Evolutionary conservation across 2,888 invertebrate species (phyloP), one percentile per base, ranked within the genome.

Genomic region (Clunio marinus): DNA sequence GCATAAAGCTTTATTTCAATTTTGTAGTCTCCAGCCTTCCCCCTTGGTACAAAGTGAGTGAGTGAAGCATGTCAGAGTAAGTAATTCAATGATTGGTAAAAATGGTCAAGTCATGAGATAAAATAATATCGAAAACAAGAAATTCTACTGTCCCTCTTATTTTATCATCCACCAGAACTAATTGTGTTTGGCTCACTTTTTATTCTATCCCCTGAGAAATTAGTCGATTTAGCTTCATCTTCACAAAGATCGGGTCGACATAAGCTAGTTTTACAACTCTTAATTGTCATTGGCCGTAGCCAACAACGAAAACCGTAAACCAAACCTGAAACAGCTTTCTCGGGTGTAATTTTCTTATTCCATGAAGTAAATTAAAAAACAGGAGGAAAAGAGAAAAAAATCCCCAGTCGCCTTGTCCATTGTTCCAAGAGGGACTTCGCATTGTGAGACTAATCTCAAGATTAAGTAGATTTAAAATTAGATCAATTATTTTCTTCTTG

Each of bases 401-500:
- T 57, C 13, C 15, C 25, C 57, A 13, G 24, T 57, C 57, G 2
- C 13, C n/a, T 7, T 57, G 57, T 57, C 57, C 57, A 57, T 57
- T 51, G 51, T 51, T 51, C 51, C 57, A 15, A 2, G 15, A 27
- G 57, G 57, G 27, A 10, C 13, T 10, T n/a, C 20, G n/a, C 25
- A 27, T 27, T 24, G 57, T 15, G 27, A 17, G 57, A 57, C 57
- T 57, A 57, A 57, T 57, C 57, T 57, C 57, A 13, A 57, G 57
- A 57, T 57, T 57, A 57, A 57, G 57, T 57, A 57, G 57, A 57
- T 57, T 57, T 57, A 57, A 57, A 57, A 57, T 57, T 24, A 57
- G 57, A 57, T 57, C 57, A 57, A 57, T 57, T 57, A 57, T 57
- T 57, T 27, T 10, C 25, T 27, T 57, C n/a, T 27, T 15, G 10